Evolutionary conservation across 2,888 invertebrate genomes (phyloP), one percentile per base, ranked within the genome.

Genomic region (Lumbricus terrestris): DNA sequence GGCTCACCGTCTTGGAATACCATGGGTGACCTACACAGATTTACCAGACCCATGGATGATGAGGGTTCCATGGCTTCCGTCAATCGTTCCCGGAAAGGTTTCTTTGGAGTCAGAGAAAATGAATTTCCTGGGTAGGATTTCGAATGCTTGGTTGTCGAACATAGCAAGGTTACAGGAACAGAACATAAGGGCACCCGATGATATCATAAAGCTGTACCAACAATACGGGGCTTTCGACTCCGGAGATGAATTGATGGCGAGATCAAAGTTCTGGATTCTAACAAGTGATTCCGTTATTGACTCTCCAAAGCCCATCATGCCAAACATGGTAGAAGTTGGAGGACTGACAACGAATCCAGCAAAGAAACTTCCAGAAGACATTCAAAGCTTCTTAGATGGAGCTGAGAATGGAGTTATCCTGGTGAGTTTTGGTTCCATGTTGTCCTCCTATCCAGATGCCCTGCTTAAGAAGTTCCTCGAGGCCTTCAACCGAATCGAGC

Each of bases 371-470:
- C 8, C 40, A 11, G 40, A 40, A 40, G 40, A 40, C 40, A 40
- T 40, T 40, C 40, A 40, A 40, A 40, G 40, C 40, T 40, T 40
- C 40, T 13, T 90, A 29, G 40, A 89, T 33, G 47, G n/a, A 35
- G 29, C 90, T 23, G 69, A 35, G 20, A 35, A 47, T 34, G 69
- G 54, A 34, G 54, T 47, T 40, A 89, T 88, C 33, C 35, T 90
- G 88, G 90, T 90, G 1, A 88, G 88, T 33, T 89, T 90, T 33
- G 90, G 90, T 23, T 38, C 82, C 29, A 89, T 89, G 89, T 15
- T 90, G 34, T 35, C 69, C 18, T 1, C 33, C 34, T 88, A 40
- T 33, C 90, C 90, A 3, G 40, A 47, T 33, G 33, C 33, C 34
- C 37, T 89, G 34, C 35, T 37, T 16, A 29, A 18, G 15, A n/a